A percentile compares a stretch with the other conserved stretches of the same genome.
Conservation (phyloP, 1,140 invertebrate species). For the Drosophila bipectinata region DNA sequence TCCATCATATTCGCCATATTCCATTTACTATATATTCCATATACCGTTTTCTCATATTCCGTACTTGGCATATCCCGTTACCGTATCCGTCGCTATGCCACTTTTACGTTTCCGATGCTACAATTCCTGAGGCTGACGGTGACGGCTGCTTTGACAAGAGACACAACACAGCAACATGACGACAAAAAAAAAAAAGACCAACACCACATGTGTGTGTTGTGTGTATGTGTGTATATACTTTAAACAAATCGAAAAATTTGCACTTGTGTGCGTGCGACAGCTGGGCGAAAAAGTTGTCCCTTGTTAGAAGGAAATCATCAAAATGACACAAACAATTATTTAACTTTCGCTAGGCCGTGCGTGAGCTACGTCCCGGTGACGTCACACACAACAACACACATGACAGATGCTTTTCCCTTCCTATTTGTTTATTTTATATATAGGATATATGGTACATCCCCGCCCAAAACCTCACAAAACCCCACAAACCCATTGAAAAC, state of each 20-base stretch:
- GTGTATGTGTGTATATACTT: slow-evolving; percentile 57
- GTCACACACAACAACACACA: slow-evolving; percentile 39
- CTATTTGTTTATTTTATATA: slow-evolving; percentile 15
- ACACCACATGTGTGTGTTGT: slow-evolving; percentile 24
- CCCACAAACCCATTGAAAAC: slow-evolving; percentile 11
- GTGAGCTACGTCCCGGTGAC: slow-evolving; percentile 55
- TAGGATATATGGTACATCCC: no score
- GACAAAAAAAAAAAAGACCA: slow-evolving; percentile 29
- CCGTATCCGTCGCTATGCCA: neutral
- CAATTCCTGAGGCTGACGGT: slow-evolving; percentile 22
- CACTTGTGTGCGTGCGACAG: slow-evolving; percentile 55
- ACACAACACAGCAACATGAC: slow-evolving; percentile 54
- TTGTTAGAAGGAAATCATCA: slow-evolving; percentile 77
- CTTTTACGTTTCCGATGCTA: neutral
- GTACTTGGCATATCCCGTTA: neutral
- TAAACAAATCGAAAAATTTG: slow-evolving; percentile 71
- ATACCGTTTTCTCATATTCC: neutral
- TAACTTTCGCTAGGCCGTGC: slow-evolving; percentile 75
- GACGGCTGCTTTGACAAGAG: slow-evolving; percentile 72
- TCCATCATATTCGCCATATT: neutral
- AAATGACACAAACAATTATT: slow-evolving; percentile 82
- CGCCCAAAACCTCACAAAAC: no score
- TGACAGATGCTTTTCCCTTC: slow-evolving; percentile 41
- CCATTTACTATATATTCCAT: neutral
- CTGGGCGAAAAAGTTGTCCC: slow-evolving; percentile 71